Base-by-base conservation (phyloP, 2,113 vertebrate species). In the Lampris megalopsis region DNA sequence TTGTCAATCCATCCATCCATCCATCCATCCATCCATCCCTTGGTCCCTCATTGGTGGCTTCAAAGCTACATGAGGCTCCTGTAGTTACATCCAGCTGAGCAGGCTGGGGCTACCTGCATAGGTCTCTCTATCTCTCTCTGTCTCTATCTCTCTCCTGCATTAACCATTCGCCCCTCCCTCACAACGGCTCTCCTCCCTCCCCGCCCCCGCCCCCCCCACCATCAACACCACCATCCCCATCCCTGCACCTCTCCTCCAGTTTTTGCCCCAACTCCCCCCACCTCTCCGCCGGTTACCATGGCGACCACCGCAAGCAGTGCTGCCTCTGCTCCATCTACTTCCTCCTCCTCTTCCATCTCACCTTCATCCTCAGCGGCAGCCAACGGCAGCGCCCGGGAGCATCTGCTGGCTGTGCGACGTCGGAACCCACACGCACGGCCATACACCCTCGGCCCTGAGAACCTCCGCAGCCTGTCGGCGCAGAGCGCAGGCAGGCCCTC, bases 391-490 rank as follows among this genome's bases (percentile, higher is more conserved):
- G 96, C 97, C 36, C 93, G 96, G 40, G 97, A 99, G 2, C 97
- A 98, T 79, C 90, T 97, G 86, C 94, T 96, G 71, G 96, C 96
- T 2, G 96, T 97, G 83, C 94, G 96, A 4, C 94, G 96, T 0
- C 95, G 96, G 57, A 96, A 92, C 77, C 96, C 97, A 0, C 97
- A 98, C 83, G 86, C 95, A 9, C 95, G 97, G 9, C 91, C 90
- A 0, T 97, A 98, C 81, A 99, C 97, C 0, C 91, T 99, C 61
- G 97, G 97, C 68, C 96, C 97, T 0, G 97, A 99, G 80, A 98
- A 96, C 86, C 94, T 99, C 24, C 95, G 95, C 80, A 94, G 95
- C 72, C 76, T 98, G 45, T 93, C 96, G 0, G 91, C 91, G 1
- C 95, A 95, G 92, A 91, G 88, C 58, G 68, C 68, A 0, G 78